A percentile compares a stretch with the other conserved stretches of the same genome.
phyloP scores from a whole-genome alignment of 2,888 invertebrate species.

The Diaperis boleti region DNA sequence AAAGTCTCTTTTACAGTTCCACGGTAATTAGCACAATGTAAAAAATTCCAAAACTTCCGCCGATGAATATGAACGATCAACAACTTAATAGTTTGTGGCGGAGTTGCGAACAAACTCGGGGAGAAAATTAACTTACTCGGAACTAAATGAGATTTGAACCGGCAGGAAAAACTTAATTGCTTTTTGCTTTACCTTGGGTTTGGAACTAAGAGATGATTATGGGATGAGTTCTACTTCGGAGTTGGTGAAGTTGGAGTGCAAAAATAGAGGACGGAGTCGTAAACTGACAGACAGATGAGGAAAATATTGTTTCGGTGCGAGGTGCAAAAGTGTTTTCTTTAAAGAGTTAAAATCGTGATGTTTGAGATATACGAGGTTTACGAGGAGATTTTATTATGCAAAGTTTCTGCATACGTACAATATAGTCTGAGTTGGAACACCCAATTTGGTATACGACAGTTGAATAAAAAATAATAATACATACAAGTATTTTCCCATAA shows the following conservation, averaged over 20 bases:
- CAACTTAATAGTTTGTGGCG: constrained; percentile 26
- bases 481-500: no score
- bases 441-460: no score
- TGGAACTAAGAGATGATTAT: not conserved
- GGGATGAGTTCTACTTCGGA: not conserved
- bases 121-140: constrained; percentile 14
- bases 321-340: no score
- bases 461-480: no score
- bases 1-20: not conserved
- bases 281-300: no score
- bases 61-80: constrained; percentile 23
- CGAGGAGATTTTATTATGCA: no score
- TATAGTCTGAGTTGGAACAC: no score
- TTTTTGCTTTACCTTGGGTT: constrained; percentile 15
- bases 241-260: not conserved
- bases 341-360: no score
- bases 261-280: no score
- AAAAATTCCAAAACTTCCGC: constrained; percentile 7
- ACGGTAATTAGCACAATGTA: not conserved
- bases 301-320: no score
- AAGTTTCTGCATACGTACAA: no score
- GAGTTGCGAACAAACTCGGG: constrained; percentile 20
- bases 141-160: constrained; percentile 23
- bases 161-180: constrained; percentile 26
- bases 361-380: no score